phyloP scores from a whole-genome alignment of 2,113 vertebrate genomes.

The Todiramphus saurophagus region DNA sequence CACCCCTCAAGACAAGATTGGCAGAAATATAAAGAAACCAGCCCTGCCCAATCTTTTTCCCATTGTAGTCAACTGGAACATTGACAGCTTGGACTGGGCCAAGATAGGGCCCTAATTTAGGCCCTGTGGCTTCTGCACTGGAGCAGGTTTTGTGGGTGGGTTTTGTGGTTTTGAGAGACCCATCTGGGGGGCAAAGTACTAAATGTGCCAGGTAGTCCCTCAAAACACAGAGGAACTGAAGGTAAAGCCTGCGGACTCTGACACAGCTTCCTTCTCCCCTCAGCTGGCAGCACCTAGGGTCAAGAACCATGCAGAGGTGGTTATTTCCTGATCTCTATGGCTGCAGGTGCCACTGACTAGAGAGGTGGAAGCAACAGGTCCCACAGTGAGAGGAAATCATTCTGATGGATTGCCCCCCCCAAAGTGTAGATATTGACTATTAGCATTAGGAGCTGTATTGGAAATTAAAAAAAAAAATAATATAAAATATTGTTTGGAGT shows the following conservation, averaged over 20 bases:
- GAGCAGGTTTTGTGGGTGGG: neutral
- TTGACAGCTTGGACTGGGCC: neutral
- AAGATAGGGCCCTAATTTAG: neutral
- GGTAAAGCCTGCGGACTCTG: neutral
- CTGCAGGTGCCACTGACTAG: neutral
- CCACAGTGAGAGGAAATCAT: neutral
- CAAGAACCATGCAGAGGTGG: neutral
- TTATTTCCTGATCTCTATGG: neutral
- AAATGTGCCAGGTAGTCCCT: neutral
- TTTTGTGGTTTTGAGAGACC: neutral
- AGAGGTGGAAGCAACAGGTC: neutral
- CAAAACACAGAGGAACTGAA: neutral
- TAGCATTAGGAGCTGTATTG: neutral
- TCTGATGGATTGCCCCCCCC: neutral
- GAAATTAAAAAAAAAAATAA: neutral
- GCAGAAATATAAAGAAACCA: neutral
- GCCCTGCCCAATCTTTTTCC: neutral
- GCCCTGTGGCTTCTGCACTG: neutral
- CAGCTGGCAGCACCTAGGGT: neutral
- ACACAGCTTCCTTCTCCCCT: neutral
- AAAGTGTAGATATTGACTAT: neutral
- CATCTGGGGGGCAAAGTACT: neutral
- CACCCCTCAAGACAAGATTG: neutral
- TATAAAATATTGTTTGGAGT: neutral
- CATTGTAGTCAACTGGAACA: neutral